Evolutionary conservation across 53 echinoderm and acorn worm species (phyloP).

Genomic region (Actinopyga echinites): DNA sequence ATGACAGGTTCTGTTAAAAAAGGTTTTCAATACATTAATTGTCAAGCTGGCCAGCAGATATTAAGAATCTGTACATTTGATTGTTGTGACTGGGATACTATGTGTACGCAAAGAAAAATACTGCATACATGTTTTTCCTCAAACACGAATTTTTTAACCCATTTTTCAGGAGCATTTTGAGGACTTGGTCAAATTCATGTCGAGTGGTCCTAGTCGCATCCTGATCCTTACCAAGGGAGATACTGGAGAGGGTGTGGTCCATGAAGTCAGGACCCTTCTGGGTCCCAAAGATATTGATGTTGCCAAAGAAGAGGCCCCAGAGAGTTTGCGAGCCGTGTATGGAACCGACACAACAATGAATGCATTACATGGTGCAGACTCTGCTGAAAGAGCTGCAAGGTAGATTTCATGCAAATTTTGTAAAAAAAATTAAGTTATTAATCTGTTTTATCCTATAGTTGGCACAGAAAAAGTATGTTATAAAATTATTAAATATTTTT

Average conservation of each 20-base stretch:
- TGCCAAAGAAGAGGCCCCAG: conserved; percentile 94
- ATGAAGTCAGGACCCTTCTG: conserved; percentile 75
- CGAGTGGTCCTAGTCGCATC: conserved; percentile 85
- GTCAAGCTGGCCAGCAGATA: no score
- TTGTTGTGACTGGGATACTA: no score
- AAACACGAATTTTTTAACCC: not conserved
- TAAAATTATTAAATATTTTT: no score
- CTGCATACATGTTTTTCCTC: not conserved
- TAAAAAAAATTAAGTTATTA: no score
- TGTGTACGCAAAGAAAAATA: no score
- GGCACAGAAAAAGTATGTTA: no score
- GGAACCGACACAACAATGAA: conserved; percentile 98
- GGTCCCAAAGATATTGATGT: conserved; percentile 88
- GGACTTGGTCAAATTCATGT: conserved; percentile 88
- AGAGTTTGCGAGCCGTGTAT: conserved; percentile 88
- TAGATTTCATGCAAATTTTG: conserved; percentile 9
- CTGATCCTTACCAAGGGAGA: conserved; percentile 93
- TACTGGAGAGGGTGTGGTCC: conserved; percentile 94
- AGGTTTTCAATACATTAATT: no score
- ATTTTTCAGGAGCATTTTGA: conserved; percentile 85
- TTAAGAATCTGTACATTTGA: no score
- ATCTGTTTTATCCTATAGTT: no score
- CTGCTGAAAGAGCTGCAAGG: conserved; percentile 94
- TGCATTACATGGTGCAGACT: conserved; percentile 97
- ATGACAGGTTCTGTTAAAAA: no score